These are phyloP conservation scores for Drosophila rufa DNA, from an alignment of 1,140 invertebrate genomes.

Conservation along the genomic window DNA sequence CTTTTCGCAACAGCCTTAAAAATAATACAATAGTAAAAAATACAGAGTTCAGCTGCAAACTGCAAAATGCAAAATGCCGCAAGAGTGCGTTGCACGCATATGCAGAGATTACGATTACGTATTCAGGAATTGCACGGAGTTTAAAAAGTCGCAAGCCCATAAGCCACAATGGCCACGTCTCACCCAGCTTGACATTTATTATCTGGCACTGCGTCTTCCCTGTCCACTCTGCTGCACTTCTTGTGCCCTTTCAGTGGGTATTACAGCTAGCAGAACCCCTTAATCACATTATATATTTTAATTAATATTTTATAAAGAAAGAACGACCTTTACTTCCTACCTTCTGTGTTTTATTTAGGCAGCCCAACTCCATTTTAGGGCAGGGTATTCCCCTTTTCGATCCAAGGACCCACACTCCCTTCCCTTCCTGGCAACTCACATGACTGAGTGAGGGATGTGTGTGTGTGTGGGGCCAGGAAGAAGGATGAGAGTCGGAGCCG, in stretches of 20 bases:
- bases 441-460: conserved; percentile 19
- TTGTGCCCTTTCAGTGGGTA: not conserved
- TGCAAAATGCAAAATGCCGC: not conserved
- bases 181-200: conserved; percentile 77
- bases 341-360: too few species aligned
- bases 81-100: conserved; percentile 52
- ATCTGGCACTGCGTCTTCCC: conserved; percentile 55
- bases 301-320: not conserved
- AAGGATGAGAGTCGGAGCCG: not conserved
- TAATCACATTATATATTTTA: not conserved
- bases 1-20: conserved; percentile 6
- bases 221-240: not conserved
- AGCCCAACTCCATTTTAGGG: too few species aligned
- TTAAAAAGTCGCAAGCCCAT: conserved; percentile 77
- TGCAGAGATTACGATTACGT: conserved; percentile 66
- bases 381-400: not conserved
- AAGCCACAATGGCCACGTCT: conserved; percentile 80
- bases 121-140: conserved; percentile 70
- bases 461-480: conserved; percentile 11
- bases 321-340: too few species aligned
- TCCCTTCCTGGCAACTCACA: not conserved
- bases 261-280: not conserved
- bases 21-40: not conserved
- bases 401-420: not conserved
- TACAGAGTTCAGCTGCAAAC: not conserved